These are phyloP conservation scores for Enteromius thamalakanensis DNA, from an alignment of 2,797 vertebrate genomes.

Conservation along the genomic window DNA sequence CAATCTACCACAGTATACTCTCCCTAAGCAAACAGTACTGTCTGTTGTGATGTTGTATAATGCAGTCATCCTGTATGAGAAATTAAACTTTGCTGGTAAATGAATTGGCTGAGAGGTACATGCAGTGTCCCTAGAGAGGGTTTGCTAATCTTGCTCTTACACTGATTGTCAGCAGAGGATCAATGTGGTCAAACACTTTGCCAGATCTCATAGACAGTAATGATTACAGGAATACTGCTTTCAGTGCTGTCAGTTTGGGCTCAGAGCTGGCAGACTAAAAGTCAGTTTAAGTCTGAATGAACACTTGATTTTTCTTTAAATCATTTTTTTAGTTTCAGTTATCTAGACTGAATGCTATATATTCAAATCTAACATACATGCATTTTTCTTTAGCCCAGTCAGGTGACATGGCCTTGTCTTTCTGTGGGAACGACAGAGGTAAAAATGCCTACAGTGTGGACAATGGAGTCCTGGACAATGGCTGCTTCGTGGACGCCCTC, in stretches of 20 bases:
- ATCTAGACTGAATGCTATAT: background rate
- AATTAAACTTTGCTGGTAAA: conserved; percentile 18
- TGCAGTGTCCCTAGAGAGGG: background rate
- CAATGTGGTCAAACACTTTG: conserved; percentile 8
- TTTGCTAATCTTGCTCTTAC: conserved; percentile 27
- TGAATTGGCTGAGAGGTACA: conserved; percentile 12
- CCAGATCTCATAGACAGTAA: conserved; percentile 2
- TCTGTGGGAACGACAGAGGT: conserved; percentile 84
- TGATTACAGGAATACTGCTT: background rate
- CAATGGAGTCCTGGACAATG: conserved; percentile 85
- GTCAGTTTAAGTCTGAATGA: background rate
- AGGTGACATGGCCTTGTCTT: conserved; percentile 84
- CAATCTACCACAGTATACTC: background rate
- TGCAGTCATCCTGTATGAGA: conserved; percentile 19
- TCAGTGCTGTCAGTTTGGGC: background rate
- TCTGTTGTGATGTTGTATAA: background rate
- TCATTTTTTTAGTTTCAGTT: background rate
- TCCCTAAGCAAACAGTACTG: background rate
- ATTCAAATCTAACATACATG: background rate
- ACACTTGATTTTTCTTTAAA: background rate
- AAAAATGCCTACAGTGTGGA: conserved; percentile 84
- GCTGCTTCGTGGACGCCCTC: conserved; percentile 96
- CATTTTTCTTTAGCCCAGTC: conserved; percentile 44
- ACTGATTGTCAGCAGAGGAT: conserved; percentile 23
- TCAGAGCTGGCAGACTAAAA: background rate